Conservation (phyloP, 2,797 vertebrate species). For the Chelidonichthys spinosus region DNA sequence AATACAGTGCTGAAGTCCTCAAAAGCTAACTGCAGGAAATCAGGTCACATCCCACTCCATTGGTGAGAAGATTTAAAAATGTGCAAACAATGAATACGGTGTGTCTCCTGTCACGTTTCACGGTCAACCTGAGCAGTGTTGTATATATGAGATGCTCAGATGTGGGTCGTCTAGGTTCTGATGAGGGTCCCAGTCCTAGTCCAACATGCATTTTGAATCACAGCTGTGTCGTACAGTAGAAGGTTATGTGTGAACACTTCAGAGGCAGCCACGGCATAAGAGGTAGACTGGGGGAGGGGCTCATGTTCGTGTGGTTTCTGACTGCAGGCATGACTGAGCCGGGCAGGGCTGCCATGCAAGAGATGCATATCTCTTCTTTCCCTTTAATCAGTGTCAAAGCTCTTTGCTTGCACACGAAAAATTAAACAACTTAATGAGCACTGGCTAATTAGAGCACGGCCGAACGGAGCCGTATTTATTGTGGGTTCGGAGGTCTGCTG, state of each 20-base stretch:
- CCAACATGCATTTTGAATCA: conserved; percentile 13
- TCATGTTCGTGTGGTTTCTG: conserved; percentile 57
- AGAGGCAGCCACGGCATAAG: conserved; percentile 42
- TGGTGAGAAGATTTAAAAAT: conserved; percentile 33
- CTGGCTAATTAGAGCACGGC: conserved; percentile 56
- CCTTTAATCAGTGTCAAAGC: conserved; percentile 72
- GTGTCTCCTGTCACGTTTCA: background rate
- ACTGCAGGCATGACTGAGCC: conserved; percentile 61
- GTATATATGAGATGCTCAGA: background rate
- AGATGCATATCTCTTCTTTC: conserved; percentile 62
- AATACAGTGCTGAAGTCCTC: background rate
- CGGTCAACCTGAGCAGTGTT: conserved; percentile 13
- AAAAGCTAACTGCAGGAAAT: conserved; percentile 12
- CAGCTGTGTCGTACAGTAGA: conserved; percentile 29
- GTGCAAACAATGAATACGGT: conserved; percentile 8
- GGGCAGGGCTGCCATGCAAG: conserved; percentile 46
- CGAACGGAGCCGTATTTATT: conserved; percentile 57
- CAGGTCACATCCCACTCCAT: conserved; percentile 17
- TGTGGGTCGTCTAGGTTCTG: background rate
- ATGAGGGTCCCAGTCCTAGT: background rate
- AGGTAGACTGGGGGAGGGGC: conserved; percentile 57
- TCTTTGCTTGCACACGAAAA: conserved; percentile 50
- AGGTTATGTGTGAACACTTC: conserved; percentile 47
- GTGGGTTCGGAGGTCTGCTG: conserved; percentile 44
- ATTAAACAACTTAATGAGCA: conserved; percentile 71